phyloP scores from a whole-genome alignment of 2,797 vertebrate genomes.

The Tympanoctomys barrerae region DNA sequence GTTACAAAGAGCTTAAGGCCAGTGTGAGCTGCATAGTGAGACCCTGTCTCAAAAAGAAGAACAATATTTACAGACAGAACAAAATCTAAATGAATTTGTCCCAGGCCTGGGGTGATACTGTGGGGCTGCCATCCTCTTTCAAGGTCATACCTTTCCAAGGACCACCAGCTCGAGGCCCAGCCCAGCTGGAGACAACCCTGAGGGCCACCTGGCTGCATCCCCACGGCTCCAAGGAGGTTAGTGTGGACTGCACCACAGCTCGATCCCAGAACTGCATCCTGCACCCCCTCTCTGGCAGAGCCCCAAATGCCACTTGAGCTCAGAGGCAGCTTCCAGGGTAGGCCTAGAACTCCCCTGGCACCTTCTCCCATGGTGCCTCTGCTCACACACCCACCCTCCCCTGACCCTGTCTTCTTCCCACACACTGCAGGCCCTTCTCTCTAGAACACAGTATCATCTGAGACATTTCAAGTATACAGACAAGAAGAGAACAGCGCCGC shows the following conservation, averaged over 20 bases:
- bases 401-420: too few species aligned
- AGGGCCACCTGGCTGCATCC: not conserved
- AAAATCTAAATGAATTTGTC: not conserved
- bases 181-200: not conserved
- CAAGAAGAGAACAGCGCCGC: not conserved
- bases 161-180: not conserved
- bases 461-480: not conserved
- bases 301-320: not conserved
- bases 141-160: not conserved
- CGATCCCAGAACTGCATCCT: not conserved
- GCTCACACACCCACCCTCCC: too few species aligned
- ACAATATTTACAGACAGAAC: not conserved
- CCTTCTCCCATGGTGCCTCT: not conserved
- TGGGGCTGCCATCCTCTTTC: not conserved
- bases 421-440: fast-evolving
- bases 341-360: not conserved
- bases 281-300: not conserved
- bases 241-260: not conserved
- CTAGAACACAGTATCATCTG: not conserved
- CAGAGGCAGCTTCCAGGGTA: not conserved
- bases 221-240: not conserved
- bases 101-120: not conserved
- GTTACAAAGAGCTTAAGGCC: too few species aligned
- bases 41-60: too few species aligned
- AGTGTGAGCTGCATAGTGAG: too few species aligned